These are phyloP conservation scores for Odocoileus virginianus DNA, from an alignment of 2,113 vertebrate species.

Conservation along the genomic window DNA sequence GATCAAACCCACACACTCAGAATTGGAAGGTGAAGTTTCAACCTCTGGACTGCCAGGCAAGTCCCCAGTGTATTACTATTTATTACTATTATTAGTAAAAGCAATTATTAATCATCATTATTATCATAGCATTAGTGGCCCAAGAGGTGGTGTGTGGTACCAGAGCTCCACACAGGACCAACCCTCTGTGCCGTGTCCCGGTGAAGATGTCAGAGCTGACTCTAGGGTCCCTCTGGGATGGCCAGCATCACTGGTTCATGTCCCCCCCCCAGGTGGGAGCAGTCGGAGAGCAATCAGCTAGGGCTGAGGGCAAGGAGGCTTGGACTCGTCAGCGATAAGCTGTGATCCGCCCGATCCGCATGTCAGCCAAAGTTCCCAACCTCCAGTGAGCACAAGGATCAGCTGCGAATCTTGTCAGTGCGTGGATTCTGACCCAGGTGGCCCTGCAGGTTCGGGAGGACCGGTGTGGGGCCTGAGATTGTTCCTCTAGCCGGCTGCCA, in stretches of 20 bases:
- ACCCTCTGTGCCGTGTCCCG: neutral
- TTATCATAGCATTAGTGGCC: neutral
- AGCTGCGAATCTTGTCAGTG: rapidly evolving
- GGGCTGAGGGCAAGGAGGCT: neutral
- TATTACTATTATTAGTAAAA: neutral
- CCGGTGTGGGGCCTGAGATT: neutral
- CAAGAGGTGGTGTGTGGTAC: neutral
- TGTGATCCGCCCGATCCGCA: rapidly evolving
- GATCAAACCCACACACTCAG: neutral
- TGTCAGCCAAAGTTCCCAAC: rapidly evolving
- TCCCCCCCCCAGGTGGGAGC: neutral
- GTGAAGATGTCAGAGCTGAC: neutral
- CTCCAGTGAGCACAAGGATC: rapidly evolving
- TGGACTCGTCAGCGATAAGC: rapidly evolving
- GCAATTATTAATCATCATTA: neutral
- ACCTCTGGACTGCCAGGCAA: neutral
- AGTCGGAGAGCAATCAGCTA: neutral
- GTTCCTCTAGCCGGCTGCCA: neutral
- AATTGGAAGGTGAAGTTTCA: neutral
- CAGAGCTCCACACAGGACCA: neutral
- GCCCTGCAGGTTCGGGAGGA: neutral
- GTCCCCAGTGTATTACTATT: neutral
- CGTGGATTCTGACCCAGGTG: too few species aligned
- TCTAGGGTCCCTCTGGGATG: neutral
- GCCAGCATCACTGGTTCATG: neutral